These are phyloP conservation scores for Prosapia bicincta DNA, from an alignment of 2,888 invertebrate genomes.

Conservation along the genomic window DNA sequence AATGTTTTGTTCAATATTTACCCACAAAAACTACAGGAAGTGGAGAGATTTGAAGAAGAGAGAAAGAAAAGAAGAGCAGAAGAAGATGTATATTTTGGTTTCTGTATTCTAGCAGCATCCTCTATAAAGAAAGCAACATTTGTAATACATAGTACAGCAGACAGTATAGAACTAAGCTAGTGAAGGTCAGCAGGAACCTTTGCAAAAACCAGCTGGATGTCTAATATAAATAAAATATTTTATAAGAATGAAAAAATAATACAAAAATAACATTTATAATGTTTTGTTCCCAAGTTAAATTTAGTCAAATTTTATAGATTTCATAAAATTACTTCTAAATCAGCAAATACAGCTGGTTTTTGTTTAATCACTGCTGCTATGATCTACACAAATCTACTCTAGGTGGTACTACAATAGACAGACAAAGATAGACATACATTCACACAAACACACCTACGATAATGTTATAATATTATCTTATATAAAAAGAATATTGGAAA, in stretches of 20 bases:
- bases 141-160: conserved; percentile 31
- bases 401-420: conserved; percentile 19
- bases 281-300: too few relatives aligned
- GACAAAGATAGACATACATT: conserved; percentile 19
- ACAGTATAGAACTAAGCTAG: conserved; percentile 23
- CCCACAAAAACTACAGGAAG: conserved; percentile 5
- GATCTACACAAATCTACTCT: conserved; percentile 19
- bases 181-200: conserved; percentile 10
- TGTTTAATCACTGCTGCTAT: conserved; percentile 9
- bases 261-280: too few relatives aligned
- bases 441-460: conserved; percentile 24
- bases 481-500: conserved; percentile 29
- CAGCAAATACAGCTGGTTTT: background rate
- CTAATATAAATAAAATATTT: background rate
- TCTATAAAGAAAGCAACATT: conserved; percentile 32
- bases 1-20: background rate
- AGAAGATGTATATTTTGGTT: conserved; percentile 34
- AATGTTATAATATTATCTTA: conserved; percentile 21
- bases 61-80: conserved; percentile 28
- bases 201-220: background rate
- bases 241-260: too few relatives aligned
- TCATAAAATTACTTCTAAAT: too few relatives aligned
- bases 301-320: too few relatives aligned
- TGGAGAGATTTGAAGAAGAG: conserved; percentile 17
- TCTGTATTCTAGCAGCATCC: conserved; percentile 10